Conservation (phyloP, 2,797 vertebrate species). For the Botia kubotai region DNA sequence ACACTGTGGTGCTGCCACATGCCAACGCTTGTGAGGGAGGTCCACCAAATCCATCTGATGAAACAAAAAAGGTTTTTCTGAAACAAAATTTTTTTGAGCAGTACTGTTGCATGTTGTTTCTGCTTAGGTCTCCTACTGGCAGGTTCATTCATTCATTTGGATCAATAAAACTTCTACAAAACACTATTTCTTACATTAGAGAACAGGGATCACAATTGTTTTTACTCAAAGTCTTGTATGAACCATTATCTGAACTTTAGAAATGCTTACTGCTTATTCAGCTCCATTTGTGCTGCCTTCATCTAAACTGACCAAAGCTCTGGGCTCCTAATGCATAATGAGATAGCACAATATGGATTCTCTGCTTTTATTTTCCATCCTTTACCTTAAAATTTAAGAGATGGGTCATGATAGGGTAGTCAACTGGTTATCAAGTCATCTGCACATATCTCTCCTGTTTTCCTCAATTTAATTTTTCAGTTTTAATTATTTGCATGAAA, state of each 20-base stretch:
- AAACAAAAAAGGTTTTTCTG: not conserved
- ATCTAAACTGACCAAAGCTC: slow-evolving; percentile 54
- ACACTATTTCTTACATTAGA: not conserved
- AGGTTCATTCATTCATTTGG: too few relatives aligned
- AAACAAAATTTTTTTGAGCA: not conserved
- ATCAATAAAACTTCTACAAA: too few relatives aligned
- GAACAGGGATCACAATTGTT: not conserved
- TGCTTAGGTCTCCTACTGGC: too few relatives aligned
- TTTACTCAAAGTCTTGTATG: not conserved
- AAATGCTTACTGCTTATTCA: slow-evolving; percentile 59
- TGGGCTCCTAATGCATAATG: not conserved
- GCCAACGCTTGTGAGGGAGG: not conserved
- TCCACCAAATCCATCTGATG: not conserved
- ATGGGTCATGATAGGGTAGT: not conserved
- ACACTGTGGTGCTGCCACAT: not conserved
- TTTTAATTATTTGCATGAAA: too few relatives aligned
- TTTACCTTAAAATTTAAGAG: too few relatives aligned
- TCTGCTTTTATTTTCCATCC: not conserved
- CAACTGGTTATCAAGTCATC: too few relatives aligned
- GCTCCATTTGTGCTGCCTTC: slow-evolving; percentile 65
- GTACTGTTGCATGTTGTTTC: not conserved
- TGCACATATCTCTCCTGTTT: too few relatives aligned
- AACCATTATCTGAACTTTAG: slow-evolving; percentile 18
- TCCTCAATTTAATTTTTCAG: too few relatives aligned
- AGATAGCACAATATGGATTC: not conserved